Base-by-base conservation (phyloP, 2,113 vertebrate genomes). In the Tyto alba region DNA sequence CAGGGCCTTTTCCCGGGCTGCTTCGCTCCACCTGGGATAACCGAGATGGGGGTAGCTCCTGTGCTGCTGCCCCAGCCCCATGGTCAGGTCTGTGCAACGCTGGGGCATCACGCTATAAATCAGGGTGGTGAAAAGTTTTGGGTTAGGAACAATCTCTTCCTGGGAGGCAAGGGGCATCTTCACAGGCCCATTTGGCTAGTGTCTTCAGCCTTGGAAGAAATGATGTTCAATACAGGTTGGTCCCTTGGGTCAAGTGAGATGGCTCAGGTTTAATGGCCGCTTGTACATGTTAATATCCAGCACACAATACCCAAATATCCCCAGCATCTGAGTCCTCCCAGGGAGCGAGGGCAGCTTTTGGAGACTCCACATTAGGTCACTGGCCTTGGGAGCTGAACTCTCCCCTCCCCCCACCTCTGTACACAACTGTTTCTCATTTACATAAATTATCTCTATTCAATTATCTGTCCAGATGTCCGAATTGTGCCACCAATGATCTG, bases 391-490 rank as follows among this genome's bases (percentile, higher is more conserved):
- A 97, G 83, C 85, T 1, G 22, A 84, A 89, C 93, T 96, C 66
- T 97, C 91, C 93, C 96, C 86, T 96, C 96, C 97, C 97, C 96
- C 97, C 96, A 92, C 84, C 92, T 97, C 98, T 97, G 98, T 97
- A 97, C 96, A 97, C 98, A 98, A 98, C 98, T 98, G 96, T 97
- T 98, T 94, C 98, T 99, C 98, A 99, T 99, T 99, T 99, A 99
- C 99, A 99, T 99, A 99, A 98, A 99, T 98, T 98, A 98, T 98
- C 98, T 98, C 97, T 97, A 96, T 97, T 98, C 98, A 98, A 99
- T 99, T 99, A 98, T 99, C 97, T 93, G 98, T 98, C 99, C 99
- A 99, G 99, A 99, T 99, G 99, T 99, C 99, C 98, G n/a, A 98
- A 98, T 98, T 98, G 98, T 98, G 98, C 98, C 98, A 98, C 98